Evolutionary conservation across 2,797 vertebrate genomes (phyloP).

Genomic region (Huso huso): DNA sequence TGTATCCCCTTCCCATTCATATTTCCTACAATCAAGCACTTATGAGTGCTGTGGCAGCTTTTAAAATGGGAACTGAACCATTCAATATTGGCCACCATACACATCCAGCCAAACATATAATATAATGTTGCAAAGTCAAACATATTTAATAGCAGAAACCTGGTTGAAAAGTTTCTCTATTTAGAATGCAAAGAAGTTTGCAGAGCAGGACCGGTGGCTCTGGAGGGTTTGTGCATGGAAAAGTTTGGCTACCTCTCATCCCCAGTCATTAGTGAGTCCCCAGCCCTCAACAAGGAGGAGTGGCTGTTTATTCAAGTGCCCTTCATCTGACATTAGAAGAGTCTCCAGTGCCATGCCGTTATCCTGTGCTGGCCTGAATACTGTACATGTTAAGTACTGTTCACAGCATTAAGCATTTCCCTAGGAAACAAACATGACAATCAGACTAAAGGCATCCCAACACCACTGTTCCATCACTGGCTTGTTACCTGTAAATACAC

Average conservation of each 20-base stretch:
- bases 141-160: constrained; percentile 31
- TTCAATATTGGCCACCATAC: constrained; percentile 47
- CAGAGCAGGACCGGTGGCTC: constrained; percentile 22
- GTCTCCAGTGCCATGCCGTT: constrained; percentile 48
- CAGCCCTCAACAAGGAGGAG: constrained; percentile 35
- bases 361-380: constrained; percentile 54
- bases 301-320: constrained; percentile 61
- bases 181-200: constrained; percentile 5
- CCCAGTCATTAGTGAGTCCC: not conserved
- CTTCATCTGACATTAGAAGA: constrained; percentile 63
- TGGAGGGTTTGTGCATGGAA: constrained; percentile 43
- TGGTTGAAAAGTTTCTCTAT: constrained; percentile 30
- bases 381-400: constrained; percentile 52
- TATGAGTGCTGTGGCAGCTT: constrained; percentile 68
- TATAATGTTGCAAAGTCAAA: constrained; percentile 25
- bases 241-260: constrained; percentile 44
- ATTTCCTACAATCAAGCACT: constrained; percentile 61
- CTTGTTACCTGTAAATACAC: constrained; percentile 59
- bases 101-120: constrained; percentile 39
- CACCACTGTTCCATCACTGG: constrained; percentile 38
- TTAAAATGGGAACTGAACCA: constrained; percentile 25
- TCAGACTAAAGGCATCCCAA: constrained; percentile 54
- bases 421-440: constrained; percentile 43
- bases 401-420: constrained; percentile 45
- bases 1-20: constrained; percentile 66